A percentile compares a stretch with the other conserved stretches of the same genome.
Evolutionary conservation across 2,113 vertebrate genomes (phyloP).

Genomic region (Cettia cetti): DNA sequence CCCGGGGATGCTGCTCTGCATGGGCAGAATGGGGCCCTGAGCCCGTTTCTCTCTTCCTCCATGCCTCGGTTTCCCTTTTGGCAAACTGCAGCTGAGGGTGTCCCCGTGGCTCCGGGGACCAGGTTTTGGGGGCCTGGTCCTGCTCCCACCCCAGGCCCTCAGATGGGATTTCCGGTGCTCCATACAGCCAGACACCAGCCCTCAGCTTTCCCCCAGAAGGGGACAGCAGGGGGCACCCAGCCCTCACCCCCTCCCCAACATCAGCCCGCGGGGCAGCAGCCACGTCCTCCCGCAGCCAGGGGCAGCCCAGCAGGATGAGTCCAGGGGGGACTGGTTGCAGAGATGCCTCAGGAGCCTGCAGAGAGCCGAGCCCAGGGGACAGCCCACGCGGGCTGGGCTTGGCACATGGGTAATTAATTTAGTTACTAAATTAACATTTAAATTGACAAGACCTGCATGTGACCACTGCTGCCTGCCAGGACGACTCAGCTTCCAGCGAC

Average conservation of each 20-base stretch:
- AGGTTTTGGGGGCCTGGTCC: neutral
- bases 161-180: neutral
- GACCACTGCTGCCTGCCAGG: neutral
- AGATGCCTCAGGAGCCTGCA: accelerated
- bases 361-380: neutral
- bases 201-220: accelerated
- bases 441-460: neutral
- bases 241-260: accelerated
- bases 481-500: neutral
- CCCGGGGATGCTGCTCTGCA: neutral
- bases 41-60: neutral
- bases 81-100: neutral
- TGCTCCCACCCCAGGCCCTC: accelerated
- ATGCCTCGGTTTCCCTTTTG: neutral
- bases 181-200: accelerated
- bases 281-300: accelerated
- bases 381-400: accelerated
- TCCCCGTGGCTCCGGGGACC: accelerated
- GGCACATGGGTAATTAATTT: neutral
- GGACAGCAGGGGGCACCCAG: too few relatives aligned
- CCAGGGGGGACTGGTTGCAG: accelerated
- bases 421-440: neutral
- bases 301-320: neutral
- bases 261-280: neutral
- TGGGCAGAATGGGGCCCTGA: neutral